phyloP scores from a whole-genome alignment of 2,797 vertebrate species.

The Halcyon smyrnensis region DNA sequence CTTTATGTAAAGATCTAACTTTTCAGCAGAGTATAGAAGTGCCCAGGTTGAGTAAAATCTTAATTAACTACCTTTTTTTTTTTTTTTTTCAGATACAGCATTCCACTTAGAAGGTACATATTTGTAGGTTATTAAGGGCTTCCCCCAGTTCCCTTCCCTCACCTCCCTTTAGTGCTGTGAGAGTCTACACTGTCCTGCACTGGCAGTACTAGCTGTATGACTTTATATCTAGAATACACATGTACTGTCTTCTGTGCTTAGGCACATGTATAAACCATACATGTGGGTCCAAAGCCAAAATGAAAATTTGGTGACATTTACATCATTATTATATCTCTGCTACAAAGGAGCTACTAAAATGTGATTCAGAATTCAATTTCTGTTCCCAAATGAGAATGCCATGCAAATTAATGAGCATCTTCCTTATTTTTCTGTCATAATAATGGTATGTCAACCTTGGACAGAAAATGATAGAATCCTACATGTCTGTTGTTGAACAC shows the following conservation, averaged over 20 bases:
- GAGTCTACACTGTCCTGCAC: neutral
- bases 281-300: neutral
- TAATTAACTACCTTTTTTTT: neutral
- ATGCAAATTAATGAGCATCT: neutral
- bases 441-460: neutral
- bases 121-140: neutral
- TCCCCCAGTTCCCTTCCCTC: fast-evolving
- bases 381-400: neutral
- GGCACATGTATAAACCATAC: neutral
- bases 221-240: neutral
- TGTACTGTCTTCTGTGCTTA: neutral
- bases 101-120: neutral
- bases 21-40: neutral
- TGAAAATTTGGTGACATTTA: neutral
- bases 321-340: neutral
- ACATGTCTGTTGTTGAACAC: neutral
- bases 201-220: neutral
- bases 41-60: neutral
- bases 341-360: neutral
- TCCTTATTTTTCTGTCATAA: neutral
- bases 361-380: neutral
- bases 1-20: neutral
- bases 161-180: neutral
- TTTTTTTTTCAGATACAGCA: neutral
- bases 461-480: neutral